Percentiles rank a stretch among this genome's conserved stretches.
These are phyloP conservation scores for Coregonus suidteri DNA, from an alignment of 2,797 vertebrate genomes.

Conservation along the genomic window DNA sequence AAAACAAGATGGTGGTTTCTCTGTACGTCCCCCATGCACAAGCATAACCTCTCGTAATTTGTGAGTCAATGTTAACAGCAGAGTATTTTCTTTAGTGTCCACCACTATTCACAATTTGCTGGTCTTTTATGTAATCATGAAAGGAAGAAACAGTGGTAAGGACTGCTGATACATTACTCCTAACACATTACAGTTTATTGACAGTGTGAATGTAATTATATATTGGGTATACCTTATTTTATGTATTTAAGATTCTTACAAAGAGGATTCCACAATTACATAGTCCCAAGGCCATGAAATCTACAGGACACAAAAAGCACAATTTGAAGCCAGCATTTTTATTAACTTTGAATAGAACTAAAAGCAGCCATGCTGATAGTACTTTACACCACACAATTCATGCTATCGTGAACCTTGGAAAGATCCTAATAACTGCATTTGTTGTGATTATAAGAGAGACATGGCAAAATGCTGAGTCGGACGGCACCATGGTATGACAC, in stretches of 20 bases:
- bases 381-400: background rate
- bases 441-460: background rate
- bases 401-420: background rate
- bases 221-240: too few species aligned
- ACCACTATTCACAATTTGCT: background rate
- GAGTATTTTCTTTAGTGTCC: background rate
- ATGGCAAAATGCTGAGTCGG: background rate
- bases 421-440: background rate
- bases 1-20: conserved; percentile 8
- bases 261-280: background rate
- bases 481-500: background rate
- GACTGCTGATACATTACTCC: background rate
- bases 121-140: background rate
- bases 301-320: background rate
- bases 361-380: background rate
- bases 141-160: background rate
- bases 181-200: background rate
- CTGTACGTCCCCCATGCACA: too few species aligned
- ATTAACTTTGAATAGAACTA: background rate
- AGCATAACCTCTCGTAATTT: too few species aligned
- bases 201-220: too few species aligned
- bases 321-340: background rate
- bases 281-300: background rate
- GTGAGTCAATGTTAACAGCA: too few species aligned
- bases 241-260: background rate